Evolutionary conservation across 2,888 invertebrate genomes (phyloP), one percentile per base, ranked within the genome.

Genomic region (Papilio protenor): DNA sequence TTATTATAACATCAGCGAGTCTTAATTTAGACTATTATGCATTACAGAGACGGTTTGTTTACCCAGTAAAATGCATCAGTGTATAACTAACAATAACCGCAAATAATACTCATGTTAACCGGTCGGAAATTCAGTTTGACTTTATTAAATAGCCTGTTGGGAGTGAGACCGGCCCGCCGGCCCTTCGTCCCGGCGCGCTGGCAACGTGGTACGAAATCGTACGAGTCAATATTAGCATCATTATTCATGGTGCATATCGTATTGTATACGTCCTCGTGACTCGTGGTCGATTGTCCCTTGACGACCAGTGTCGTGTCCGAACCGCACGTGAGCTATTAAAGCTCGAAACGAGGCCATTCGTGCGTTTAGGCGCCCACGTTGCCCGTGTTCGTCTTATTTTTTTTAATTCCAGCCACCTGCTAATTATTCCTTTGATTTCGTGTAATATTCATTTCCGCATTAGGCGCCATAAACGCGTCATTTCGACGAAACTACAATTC

Each of bases 301-400:
- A 87, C 90, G 90, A 90, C 91, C 89, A 88, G 82, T 85, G 89
- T 92, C 91, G 92, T 92, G 92, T 91, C 84, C 82, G 83, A 85
- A 83, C 86, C 85, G 88, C 92, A 91, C 93, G 93, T 92, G 91
- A 85, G 86, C 84, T 83, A 87, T 88, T 88, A 89, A 87, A 86
- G 82, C 85, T 86, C 81, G 84, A 91, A 91, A 87, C 89, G 91
- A 89, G 90, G 89, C 88, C 87, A 88, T 89, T 90, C 92, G 92
- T 92, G 92, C 86, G 83, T 85, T 84, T 83, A 81, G 83, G 82
- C 84, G 84, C 82, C 86, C 87, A 87, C 87, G 86, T 82, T 83
- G 83, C 83, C 80, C 76, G 75, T 83, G 73, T 77, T 78, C 57
- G 61, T 71, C 74, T 64, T 71, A 80, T 83, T 82, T 72, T 80